A percentile compares a stretch with the other conserved stretches of the same genome.
These are phyloP conservation scores for Ephestia elutella DNA, from an alignment of 1,140 invertebrate genomes.

Conservation along the genomic window DNA sequence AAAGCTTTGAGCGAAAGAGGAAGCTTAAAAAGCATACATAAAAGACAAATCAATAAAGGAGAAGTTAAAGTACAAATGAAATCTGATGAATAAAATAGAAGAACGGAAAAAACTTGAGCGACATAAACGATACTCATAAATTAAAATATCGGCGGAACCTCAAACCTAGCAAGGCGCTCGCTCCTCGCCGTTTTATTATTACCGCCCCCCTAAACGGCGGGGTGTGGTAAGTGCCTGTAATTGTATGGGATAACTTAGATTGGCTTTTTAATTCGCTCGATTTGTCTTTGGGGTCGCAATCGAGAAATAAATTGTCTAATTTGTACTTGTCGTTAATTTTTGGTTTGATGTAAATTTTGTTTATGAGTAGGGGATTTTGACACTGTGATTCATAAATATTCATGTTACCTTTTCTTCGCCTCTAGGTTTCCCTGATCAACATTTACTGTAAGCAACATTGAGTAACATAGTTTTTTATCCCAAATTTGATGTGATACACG, in stretches of 20 bases:
- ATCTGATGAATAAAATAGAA: too few species aligned
- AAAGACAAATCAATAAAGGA: too few species aligned
- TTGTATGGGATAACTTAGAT: conserved; percentile 70
- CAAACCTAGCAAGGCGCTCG: neutral
- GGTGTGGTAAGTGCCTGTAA: conserved; percentile 62
- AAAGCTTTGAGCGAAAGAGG: too few species aligned
- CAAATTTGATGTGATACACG: too few species aligned
- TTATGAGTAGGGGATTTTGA: conserved; percentile 7
- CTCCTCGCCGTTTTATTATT: conserved; percentile 15
- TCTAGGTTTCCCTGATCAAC: too few species aligned
- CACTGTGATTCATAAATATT: neutral
- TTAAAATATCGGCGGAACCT: neutral
- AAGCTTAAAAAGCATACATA: too few species aligned
- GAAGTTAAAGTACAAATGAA: too few species aligned
- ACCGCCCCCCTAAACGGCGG: conserved; percentile 34
- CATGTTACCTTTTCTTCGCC: neutral
- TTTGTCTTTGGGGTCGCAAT: conserved; percentile 27
- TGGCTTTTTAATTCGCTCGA: conserved; percentile 61
- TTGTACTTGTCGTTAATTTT: conserved; percentile 13
- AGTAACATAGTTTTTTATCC: too few species aligned
- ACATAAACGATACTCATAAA: too few species aligned
- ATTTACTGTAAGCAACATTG: too few species aligned
- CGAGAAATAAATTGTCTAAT: conserved; percentile 17
- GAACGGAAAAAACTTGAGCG: too few species aligned
- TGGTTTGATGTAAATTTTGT: conserved; percentile 7